Base-by-base conservation (phyloP, 1,140 invertebrate genomes). In the Polypedilum vanderplanki region DNA sequence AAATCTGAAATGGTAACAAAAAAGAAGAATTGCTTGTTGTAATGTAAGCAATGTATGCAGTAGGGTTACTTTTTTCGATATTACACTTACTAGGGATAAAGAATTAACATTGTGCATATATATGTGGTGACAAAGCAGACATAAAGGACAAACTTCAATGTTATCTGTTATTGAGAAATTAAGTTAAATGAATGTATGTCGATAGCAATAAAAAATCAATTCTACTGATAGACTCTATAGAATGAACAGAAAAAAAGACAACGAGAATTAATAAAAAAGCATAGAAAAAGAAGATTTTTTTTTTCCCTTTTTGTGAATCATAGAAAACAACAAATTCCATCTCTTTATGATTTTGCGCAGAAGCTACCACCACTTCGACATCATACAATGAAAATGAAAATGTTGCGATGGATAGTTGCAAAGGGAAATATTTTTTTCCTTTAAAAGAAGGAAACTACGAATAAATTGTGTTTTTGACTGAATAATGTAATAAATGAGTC, bases 401-500 rank as follows among this genome's bases (percentile, higher is more conserved):
- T 57, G 46, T 12, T 57, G 46, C 46, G 46, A 57, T 57, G 46
- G 46, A 57, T n/a, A 57, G 15, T 5, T 3, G 24, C 24, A 33
- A 33, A 33, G 24, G 24, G 24, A 33, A 33, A 33, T 33, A 33
- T 3, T 15, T 57, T 57, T 57, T 57, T 57, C n/a, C 12, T 57
- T 18, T 3, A 70, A 22, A 70, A 70, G 9, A 70, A 70, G 20
- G 20, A 20, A 70, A 20, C 20, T 18, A 2, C 10, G 65, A 70
- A 70, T 70, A 70, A 70, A 70, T 70, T 70, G 65, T 70, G 65
- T 22, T 70, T 70, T 70, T 70, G 8, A 17, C 20, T n/a, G 18
- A 20, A 70, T 70, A 70, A 20, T 20, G 20, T 20, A 70, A 70
- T 70, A 70, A 70, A 70, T 70, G 65, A 70, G n/a, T 70, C 65